These are phyloP conservation scores for Myopa tessellatipennis DNA, from an alignment of 2,888 invertebrate genomes.

Conservation along the genomic window DNA sequence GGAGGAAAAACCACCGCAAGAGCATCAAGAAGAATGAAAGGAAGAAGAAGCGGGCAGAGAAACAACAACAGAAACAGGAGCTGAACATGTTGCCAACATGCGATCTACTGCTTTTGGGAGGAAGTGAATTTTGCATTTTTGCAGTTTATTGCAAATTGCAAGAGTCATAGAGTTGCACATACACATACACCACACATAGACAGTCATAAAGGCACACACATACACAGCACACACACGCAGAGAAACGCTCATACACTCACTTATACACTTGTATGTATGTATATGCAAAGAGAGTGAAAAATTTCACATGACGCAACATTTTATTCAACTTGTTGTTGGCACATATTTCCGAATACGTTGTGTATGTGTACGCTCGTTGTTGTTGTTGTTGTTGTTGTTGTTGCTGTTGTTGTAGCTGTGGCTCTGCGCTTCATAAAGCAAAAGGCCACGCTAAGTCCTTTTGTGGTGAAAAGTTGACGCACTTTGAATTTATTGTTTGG, in stretches of 20 bases:
- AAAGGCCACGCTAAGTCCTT: background rate
- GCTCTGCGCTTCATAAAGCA: background rate
- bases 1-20: background rate
- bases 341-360: too few species aligned
- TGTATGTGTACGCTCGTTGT: background rate
- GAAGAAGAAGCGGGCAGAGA: background rate
- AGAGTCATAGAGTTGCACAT: background rate
- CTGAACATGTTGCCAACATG: constrained; percentile 8
- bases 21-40: background rate
- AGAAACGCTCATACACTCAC: constrained; percentile 48
- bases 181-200: background rate
- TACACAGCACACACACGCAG: constrained; percentile 40
- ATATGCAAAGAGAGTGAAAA: constrained; percentile 34
- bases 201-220: background rate
- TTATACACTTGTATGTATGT: constrained; percentile 45
- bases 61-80: too few species aligned
- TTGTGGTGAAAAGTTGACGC: background rate
- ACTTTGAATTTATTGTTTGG: constrained; percentile 1
- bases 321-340: background rate
- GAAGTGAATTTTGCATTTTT: constrained; percentile 10
- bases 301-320: background rate
- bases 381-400: background rate
- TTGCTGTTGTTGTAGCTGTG: background rate
- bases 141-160: constrained; percentile 27
- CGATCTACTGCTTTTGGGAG: background rate